Evolutionary conservation across 2,888 invertebrate species (phyloP).

Genomic region (Cephalotes varians): DNA sequence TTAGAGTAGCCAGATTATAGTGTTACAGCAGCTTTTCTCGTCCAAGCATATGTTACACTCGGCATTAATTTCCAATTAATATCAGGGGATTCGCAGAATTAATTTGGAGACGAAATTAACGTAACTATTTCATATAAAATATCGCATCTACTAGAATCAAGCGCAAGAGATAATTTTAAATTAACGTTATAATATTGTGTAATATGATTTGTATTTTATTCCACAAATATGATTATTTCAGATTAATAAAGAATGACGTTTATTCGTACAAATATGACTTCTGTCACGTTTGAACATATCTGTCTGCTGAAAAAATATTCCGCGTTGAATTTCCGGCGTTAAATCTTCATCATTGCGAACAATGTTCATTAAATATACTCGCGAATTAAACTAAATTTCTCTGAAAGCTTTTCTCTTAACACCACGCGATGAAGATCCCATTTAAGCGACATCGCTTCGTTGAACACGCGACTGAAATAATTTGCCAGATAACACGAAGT

Average conservation of each 20-base stretch:
- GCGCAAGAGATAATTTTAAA: neutral
- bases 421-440: neutral
- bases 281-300: neutral
- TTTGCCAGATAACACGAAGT: constrained; percentile 39
- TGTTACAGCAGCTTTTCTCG: neutral
- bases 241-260: constrained; percentile 15
- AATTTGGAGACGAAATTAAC: neutral
- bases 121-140: constrained; percentile 1
- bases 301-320: neutral
- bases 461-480: constrained; percentile 45
- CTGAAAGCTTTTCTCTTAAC: constrained; percentile 19
- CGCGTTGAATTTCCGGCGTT: neutral
- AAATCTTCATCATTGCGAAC: neutral
- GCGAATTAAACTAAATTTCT: constrained; percentile 25
- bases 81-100: constrained; percentile 2
- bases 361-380: constrained; percentile 13
- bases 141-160: neutral
- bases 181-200: neutral
- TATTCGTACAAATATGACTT: neutral
- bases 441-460: constrained; percentile 24
- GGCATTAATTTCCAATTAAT: constrained; percentile 23
- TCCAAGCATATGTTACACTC: constrained; percentile 13
- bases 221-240: neutral
- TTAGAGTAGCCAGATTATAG: constrained; percentile 3
- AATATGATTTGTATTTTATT: constrained; percentile 7